Percentiles rank a stretch among this genome's conserved stretches.
Conservation (phyloP, 2,888 invertebrate genomes). For the Agapostemon virescens region DNA sequence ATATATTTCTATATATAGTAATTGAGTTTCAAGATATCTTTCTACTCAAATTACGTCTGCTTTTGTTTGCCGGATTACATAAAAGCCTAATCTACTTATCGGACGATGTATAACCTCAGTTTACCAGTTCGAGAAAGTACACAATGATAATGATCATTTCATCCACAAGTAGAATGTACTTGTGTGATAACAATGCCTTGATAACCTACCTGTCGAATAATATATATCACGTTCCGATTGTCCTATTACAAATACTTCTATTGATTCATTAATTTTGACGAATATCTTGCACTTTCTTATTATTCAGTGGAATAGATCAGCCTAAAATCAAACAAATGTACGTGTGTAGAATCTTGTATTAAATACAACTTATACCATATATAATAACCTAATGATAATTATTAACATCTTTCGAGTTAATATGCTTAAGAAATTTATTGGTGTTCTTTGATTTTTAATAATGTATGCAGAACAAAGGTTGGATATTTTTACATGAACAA, state of each 20-base stretch:
- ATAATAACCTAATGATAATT: no score
- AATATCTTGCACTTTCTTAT: background rate
- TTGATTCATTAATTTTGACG: background rate
- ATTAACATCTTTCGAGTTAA: no score
- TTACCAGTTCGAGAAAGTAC: background rate
- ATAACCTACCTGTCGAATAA: conserved; percentile 3
- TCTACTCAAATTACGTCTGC: background rate
- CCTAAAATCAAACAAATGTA: background rate
- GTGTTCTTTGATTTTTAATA: no score
- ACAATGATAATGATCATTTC: background rate
- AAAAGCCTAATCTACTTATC: background rate
- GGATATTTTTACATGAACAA: no score
- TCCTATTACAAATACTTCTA: background rate
- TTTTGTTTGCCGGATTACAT: background rate
- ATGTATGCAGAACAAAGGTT: no score
- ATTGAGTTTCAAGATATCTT: background rate
- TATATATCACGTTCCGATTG: background rate
- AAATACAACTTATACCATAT: no score
- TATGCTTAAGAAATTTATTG: no score
- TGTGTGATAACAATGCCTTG: background rate
- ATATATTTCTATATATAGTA: background rate
- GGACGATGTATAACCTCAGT: background rate
- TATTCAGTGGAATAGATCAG: background rate
- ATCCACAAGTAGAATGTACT: background rate
- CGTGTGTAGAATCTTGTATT: no score